Evolutionary conservation across 2,797 vertebrate species (phyloP).

Genomic region (Micrastur ruficollis): DNA sequence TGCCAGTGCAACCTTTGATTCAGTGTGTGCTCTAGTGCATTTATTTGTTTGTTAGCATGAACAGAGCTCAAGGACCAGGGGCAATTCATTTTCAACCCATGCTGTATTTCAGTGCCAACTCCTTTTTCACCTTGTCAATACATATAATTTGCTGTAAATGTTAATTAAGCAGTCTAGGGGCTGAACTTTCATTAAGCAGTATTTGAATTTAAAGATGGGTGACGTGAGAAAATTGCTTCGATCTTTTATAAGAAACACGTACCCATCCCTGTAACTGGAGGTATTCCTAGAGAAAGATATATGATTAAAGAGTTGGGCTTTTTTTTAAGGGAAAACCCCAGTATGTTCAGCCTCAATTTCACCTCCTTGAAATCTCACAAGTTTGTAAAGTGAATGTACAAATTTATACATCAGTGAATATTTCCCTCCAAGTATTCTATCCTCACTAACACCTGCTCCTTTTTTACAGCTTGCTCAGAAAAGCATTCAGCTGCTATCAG

Average conservation of each 20-base stretch:
- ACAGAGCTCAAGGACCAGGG: not conserved
- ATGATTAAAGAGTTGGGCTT: not conserved
- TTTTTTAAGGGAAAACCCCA: accelerated
- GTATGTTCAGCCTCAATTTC: not conserved
- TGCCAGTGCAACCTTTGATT: not conserved
- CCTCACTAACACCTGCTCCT: not conserved
- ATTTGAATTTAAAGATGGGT: not conserved
- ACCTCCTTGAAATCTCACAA: not conserved
- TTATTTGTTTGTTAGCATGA: not conserved
- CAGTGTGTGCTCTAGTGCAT: not conserved
- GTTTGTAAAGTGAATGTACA: not conserved
- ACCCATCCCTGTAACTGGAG: not conserved
- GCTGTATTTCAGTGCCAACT: not conserved
- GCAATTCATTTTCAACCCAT: not conserved
- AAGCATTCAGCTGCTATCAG: not conserved
- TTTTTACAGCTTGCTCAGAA: not conserved
- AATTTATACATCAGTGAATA: not conserved
- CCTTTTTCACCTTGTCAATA: not conserved
- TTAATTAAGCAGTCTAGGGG: not conserved
- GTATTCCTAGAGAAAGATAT: not conserved
- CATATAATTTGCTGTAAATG: not conserved
- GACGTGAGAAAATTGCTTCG: not conserved
- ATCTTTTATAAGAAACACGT: not conserved
- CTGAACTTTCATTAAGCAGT: not conserved
- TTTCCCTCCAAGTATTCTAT: not conserved